These are phyloP conservation scores for Chloroclystis v-ata DNA, from an alignment of 2,888 invertebrate species.

Conservation along the genomic window DNA sequence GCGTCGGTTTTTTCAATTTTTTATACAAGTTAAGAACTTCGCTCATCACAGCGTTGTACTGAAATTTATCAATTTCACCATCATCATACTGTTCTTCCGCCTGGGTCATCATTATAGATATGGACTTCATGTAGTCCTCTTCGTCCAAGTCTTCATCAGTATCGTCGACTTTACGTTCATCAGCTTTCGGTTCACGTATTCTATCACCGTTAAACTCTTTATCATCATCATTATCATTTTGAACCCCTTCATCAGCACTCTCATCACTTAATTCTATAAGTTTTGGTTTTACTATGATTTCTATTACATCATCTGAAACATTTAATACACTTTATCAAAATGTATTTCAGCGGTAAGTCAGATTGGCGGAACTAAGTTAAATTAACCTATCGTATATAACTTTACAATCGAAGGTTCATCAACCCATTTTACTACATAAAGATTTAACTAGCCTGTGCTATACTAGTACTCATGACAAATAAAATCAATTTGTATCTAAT, in stretches of 20 bases:
- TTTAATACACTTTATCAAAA: too few species aligned
- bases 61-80: constrained; percentile 9
- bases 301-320: constrained; percentile 12
- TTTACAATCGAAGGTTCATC: too few species aligned
- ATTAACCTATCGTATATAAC: too few species aligned
- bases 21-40: constrained; percentile 6
- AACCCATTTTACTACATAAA: too few species aligned
- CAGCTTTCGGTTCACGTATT: neutral
- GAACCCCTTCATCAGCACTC: neutral
- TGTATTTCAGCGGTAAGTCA: too few species aligned
- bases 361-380: too few species aligned
- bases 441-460: too few species aligned
- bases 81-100: constrained; percentile 25
- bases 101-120: constrained; percentile 10
- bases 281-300: constrained; percentile 12
- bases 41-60: constrained; percentile 6
- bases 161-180: neutral
- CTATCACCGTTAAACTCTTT: neutral
- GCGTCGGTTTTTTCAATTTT: constrained; percentile 2
- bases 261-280: constrained; percentile 18
- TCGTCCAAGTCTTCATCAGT: neutral
- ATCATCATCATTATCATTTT: neutral
- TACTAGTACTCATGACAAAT: too few species aligned
- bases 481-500: too few species aligned
- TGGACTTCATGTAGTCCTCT: constrained; percentile 5